phyloP scores from a whole-genome alignment of 1,140 invertebrate genomes.

The Drosophila sproati region DNA sequence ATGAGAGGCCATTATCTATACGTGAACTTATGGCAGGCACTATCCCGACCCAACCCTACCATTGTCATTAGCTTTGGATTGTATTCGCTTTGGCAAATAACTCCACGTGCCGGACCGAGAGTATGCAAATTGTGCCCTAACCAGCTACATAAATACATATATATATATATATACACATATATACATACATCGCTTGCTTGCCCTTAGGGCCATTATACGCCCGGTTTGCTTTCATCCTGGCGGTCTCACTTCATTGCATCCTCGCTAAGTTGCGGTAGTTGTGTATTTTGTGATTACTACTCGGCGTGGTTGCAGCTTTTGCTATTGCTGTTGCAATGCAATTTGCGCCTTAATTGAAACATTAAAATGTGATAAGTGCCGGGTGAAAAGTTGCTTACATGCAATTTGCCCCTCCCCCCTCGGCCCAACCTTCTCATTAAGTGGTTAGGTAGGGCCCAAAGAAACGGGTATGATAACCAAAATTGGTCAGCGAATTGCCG shows the following conservation, averaged over 20 bases:
- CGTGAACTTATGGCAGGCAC: not conserved
- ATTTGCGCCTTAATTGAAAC: slow-evolving; percentile 83
- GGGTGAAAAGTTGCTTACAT: slow-evolving; percentile 76
- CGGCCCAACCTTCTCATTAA: slow-evolving; percentile 40
- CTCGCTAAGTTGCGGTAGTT: slow-evolving; percentile 66
- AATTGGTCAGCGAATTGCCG: not conserved
- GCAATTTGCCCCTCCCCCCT: slow-evolving; percentile 37
- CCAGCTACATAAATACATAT: not conserved
- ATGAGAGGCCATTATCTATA: slow-evolving; percentile 24
- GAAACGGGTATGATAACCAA: not conserved
- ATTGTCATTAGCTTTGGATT: not conserved
- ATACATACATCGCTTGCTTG: not conserved
- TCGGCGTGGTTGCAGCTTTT: slow-evolving; percentile 4
- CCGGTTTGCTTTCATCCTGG: slow-evolving; percentile 59
- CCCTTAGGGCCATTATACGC: slow-evolving; percentile 16
- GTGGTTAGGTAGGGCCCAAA: not conserved
- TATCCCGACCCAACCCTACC: slow-evolving; percentile 5
- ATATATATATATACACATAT: too few relatives aligned
- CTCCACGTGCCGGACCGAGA: slow-evolving; percentile 59
- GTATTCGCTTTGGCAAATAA: slow-evolving; percentile 25
- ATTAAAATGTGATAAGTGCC: slow-evolving; percentile 84
- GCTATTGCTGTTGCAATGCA: slow-evolving; percentile 61
- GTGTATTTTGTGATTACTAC: slow-evolving; percentile 27
- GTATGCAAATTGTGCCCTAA: slow-evolving; percentile 34
- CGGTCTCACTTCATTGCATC: slow-evolving; percentile 73